Evolutionary conservation across 1,140 invertebrate species (phyloP).

Genomic region (Musca vetustissima): DNA sequence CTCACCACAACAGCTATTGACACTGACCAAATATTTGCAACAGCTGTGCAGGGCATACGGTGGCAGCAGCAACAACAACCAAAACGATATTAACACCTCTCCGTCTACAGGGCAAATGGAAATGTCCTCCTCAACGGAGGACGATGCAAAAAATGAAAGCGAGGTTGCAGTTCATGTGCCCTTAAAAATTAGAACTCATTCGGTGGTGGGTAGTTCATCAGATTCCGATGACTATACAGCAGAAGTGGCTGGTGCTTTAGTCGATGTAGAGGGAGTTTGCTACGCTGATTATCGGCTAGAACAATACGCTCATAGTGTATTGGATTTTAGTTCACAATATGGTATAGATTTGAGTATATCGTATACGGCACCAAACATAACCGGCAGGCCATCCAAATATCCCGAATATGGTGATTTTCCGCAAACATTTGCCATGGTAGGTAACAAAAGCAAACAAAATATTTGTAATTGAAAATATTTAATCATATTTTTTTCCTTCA

Average conservation of each 20-base stretch:
- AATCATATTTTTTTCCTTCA: slow-evolving; percentile 48
- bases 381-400: slow-evolving; percentile 79
- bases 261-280: slow-evolving; percentile 30
- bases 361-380: slow-evolving; percentile 83
- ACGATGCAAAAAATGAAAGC: neutral
- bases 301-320: slow-evolving; percentile 70
- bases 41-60: neutral
- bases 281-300: slow-evolving; percentile 55
- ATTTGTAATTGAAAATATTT: neutral
- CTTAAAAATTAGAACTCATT: no score
- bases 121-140: neutral
- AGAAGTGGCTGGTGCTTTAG: slow-evolving; percentile 25
- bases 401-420: slow-evolving; percentile 88
- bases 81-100: no score
- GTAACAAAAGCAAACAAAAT: neutral
- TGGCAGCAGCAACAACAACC: neutral
- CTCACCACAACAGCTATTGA: neutral
- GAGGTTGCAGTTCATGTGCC: no score
- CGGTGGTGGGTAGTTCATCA: neutral
- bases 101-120: neutral
- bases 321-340: slow-evolving; percentile 88
- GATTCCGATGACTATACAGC: neutral
- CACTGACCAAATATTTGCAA: slow-evolving; percentile 12
- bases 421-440: slow-evolving; percentile 83
- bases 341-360: slow-evolving; percentile 84